phyloP scores from a whole-genome alignment of 30 jellyfish, hydroid and myxozoan species.

The Pelagia noctiluca region DNA sequence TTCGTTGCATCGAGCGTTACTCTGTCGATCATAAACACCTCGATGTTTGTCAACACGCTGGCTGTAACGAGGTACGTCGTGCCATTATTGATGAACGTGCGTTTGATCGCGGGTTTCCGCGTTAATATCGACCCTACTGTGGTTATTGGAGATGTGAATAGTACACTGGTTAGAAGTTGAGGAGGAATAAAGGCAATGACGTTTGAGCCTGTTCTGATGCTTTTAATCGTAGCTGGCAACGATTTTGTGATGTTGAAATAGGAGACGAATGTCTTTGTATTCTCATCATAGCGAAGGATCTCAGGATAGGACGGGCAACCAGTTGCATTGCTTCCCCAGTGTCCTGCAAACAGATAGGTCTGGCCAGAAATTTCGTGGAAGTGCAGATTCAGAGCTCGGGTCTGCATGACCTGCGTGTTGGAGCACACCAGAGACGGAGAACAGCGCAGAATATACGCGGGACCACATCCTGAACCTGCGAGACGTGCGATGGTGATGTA shows the following conservation, averaged over 20 bases:
- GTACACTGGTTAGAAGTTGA: constrained; percentile 14
- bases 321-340: constrained; percentile 17
- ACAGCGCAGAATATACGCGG: constrained; percentile 76
- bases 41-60: constrained; percentile 22
- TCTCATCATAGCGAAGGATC: constrained; percentile 20
- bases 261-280: not conserved
- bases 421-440: constrained; percentile 41
- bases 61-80: constrained; percentile 48
- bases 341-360: constrained; percentile 59
- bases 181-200: constrained; percentile 51
- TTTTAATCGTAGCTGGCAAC: not conserved
- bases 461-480: constrained; percentile 78
- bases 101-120: constrained; percentile 32
- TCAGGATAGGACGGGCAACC: constrained; percentile 59
- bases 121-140: constrained; percentile 35
- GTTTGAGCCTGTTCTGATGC: constrained; percentile 15
- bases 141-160: constrained; percentile 31
- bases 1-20: constrained; percentile 24
- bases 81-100: constrained; percentile 40
- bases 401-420: constrained; percentile 29
- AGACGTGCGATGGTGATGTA: constrained; percentile 76
- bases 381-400: constrained; percentile 69
- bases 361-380: constrained; percentile 30
- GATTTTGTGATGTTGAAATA: constrained; percentile 14
- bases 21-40: constrained; percentile 39